Conservation (phyloP, 2,888 invertebrate species). For the Rhyacophila evoluta region DNA sequence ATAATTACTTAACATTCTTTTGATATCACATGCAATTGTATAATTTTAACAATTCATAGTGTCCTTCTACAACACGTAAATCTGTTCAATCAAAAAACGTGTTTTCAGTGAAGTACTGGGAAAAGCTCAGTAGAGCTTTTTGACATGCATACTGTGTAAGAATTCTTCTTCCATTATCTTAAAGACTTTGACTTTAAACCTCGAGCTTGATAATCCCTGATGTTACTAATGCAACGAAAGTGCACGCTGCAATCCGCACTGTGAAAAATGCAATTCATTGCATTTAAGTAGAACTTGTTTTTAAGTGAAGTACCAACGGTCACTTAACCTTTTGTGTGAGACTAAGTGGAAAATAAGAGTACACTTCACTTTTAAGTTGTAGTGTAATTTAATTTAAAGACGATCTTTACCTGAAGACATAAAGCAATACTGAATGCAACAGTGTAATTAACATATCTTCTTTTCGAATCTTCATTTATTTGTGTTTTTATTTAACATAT, state of each 20-base stretch:
- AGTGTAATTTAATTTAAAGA: background rate
- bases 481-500: too few relatives aligned
- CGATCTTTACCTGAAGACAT: background rate
- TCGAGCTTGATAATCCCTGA: background rate
- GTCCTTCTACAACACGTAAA: too few relatives aligned
- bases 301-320: slow-evolving; percentile 3
- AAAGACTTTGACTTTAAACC: background rate
- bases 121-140: too few relatives aligned
- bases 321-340: slow-evolving; percentile 1
- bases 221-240: slow-evolving; percentile 27
- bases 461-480: too few relatives aligned
- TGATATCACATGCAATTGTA: too few relatives aligned
- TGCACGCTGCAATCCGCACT: slow-evolving; percentile 33
- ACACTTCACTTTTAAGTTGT: background rate
- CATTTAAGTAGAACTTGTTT: slow-evolving; percentile 25
- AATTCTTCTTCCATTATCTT: too few relatives aligned
- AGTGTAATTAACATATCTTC: too few relatives aligned
- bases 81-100: too few relatives aligned
- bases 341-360: background rate
- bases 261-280: slow-evolving; percentile 39
- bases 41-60: too few relatives aligned
- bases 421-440: background rate
- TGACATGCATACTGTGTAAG: too few relatives aligned
- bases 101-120: too few relatives aligned
- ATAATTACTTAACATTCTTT: too few relatives aligned